Conservation (phyloP, 2,888 invertebrate genomes). For the Leptinotarsa peninsularis region DNA sequence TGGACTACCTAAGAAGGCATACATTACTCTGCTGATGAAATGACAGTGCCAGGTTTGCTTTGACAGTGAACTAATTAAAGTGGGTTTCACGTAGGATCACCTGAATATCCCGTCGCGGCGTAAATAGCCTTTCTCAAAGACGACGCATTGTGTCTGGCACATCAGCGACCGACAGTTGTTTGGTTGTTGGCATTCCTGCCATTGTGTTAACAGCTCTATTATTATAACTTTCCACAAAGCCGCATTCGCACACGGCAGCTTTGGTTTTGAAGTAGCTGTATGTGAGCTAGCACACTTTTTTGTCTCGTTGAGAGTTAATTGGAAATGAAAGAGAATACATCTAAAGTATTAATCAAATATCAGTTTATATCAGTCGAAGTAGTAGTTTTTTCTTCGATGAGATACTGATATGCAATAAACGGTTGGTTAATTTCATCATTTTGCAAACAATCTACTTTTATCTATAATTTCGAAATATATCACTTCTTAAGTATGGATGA, state of each 20-base stretch:
- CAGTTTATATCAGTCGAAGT: no score
- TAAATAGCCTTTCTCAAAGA: slow-evolving; percentile 56
- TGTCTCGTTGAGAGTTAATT: slow-evolving; percentile 33
- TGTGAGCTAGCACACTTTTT: slow-evolving; percentile 1
- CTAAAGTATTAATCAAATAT: no score
- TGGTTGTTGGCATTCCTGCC: slow-evolving; percentile 42
- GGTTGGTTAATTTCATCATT: no score
- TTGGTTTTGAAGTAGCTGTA: slow-evolving; percentile 35
- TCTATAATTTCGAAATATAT: no score
- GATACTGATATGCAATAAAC: no score
- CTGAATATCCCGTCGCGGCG: slow-evolving; percentile 57
- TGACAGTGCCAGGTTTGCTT: slow-evolving; percentile 54
- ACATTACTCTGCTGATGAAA: slow-evolving; percentile 26
- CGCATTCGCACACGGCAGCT: slow-evolving; percentile 30
- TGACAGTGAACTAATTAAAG: slow-evolving; percentile 61
- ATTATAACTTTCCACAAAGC: slow-evolving; percentile 48
- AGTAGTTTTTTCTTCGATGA: no score
- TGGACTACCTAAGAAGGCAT: background rate
- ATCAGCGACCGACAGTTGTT: slow-evolving; percentile 31
- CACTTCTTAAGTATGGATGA: no score
- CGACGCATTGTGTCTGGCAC: slow-evolving; percentile 28
- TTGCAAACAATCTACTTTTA: no score
- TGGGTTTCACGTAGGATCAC: slow-evolving; percentile 59
- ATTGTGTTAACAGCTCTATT: slow-evolving; percentile 56
- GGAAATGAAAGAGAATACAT: slow-evolving; percentile 1